Evolutionary conservation across 2,888 invertebrate species (phyloP).

Genomic region (Zootermopsis nevadensis): DNA sequence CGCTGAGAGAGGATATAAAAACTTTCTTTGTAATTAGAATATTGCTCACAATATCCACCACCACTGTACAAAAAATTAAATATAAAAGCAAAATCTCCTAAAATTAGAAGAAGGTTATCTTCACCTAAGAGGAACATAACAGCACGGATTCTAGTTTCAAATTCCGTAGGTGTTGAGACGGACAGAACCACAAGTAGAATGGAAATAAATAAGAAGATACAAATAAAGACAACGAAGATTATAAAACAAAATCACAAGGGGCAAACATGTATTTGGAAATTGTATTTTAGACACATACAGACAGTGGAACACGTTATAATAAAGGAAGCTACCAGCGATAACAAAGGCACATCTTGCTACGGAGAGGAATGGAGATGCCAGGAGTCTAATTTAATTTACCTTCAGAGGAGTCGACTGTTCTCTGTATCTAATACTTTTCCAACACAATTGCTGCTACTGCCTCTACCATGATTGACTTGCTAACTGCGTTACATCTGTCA

Average conservation of each 20-base stretch:
- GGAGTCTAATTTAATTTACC: neutral
- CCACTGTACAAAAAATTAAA: neutral
- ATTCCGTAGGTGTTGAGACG: neutral
- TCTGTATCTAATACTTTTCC: neutral
- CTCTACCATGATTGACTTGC: slow-evolving; percentile 16
- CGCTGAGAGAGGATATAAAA: neutral
- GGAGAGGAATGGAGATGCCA: neutral
- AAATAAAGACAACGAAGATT: neutral
- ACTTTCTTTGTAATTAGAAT: neutral
- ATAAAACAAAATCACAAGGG: neutral
- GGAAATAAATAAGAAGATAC: neutral
- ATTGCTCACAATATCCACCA: neutral
- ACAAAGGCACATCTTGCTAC: neutral
- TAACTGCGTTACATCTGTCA: neutral
- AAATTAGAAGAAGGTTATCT: neutral
- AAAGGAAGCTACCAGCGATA: neutral
- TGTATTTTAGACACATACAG: neutral
- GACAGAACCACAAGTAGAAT: neutral
- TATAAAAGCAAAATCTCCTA: neutral
- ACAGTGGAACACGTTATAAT: neutral
- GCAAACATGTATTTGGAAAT: neutral
- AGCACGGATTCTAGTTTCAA: neutral
- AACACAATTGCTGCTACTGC: slow-evolving; percentile 1
- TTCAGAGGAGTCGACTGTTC: neutral
- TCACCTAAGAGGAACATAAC: neutral